Percentiles rank a stretch among this genome's conserved stretches.
These are phyloP conservation scores for Sebastes steindachneri DNA, from an alignment of 2,797 vertebrate species.

Conservation along the genomic window DNA sequence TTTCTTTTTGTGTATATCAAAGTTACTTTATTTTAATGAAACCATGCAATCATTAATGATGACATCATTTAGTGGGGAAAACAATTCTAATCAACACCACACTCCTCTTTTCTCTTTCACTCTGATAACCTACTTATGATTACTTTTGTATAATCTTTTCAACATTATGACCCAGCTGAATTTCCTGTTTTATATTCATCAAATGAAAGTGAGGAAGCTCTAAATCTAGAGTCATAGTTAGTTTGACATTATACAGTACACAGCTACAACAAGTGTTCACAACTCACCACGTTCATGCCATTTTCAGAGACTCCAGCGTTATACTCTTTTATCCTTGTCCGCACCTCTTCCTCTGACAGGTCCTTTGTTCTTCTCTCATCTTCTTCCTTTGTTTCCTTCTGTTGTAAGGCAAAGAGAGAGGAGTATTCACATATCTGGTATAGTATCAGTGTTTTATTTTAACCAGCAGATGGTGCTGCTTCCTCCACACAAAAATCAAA, in stretches of 20 bases:
- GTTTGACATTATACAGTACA: neutral
- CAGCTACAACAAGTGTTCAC: neutral
- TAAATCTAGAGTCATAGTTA: neutral
- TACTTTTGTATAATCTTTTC: neutral
- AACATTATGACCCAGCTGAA: neutral
- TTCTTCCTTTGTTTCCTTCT: slow-evolving; percentile 84
- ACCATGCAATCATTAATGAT: neutral
- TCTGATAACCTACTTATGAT: neutral
- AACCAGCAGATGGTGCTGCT: slow-evolving; percentile 62
- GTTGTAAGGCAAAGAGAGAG: slow-evolving; percentile 74
- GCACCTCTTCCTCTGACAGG: slow-evolving; percentile 87
- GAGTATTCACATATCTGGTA: neutral
- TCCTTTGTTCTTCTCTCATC: slow-evolving; percentile 76
- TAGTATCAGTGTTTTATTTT: neutral
- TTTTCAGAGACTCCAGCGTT: slow-evolving; percentile 89
- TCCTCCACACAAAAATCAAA: neutral
- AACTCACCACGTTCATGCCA: slow-evolving; percentile 92
- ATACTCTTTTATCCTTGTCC: slow-evolving; percentile 88
- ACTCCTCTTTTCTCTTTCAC: neutral
- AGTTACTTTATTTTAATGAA: neutral
- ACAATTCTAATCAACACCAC: neutral
- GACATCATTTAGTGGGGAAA: neutral
- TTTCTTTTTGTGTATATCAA: neutral
- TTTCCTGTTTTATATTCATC: slow-evolving; percentile 6
- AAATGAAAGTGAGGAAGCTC: neutral